Evolutionary conservation across 2,797 vertebrate species (phyloP), one percentile per base, ranked within the genome.

Genomic region (Scyliorhinus canicula): DNA sequence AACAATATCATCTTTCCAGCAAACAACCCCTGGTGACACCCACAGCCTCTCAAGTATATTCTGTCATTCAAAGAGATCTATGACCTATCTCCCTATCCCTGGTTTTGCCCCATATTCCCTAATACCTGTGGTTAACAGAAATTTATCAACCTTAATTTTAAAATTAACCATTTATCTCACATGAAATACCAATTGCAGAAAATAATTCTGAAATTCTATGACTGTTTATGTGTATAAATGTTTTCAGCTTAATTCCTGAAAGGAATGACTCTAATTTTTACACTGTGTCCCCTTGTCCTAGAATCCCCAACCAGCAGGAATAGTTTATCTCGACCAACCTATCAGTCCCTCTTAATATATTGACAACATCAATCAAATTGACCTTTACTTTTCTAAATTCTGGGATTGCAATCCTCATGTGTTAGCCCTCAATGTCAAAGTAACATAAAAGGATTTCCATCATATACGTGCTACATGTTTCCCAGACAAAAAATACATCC

Each of bases 401-500:
- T 21, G 14, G 28, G 50, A 31, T 19, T 88, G 26, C 1, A 55
- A 88, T 4, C 52, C 11, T 57, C 14, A 55, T 63, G 57, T 24
- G 24, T 44, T 16, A 65, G 2, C 11, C 40, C 57, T 52, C 31
- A 88, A 3, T 26, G n/a, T 26, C 44, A 91, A 31, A 65, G 3
- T n/a, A 65, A 91, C 11, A 3, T 3, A 91, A 44, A 91, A 4
- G 9, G n/a, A 65, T 40, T 91, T 60, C 21, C 57, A 91, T 19
- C 21, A 9, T 28, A 44, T 7, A 1, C 19, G 7, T 4, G 11
- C 44, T 40, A 65, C 88, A 91, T 44, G n/a, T 63, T 44, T 9
- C 40, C n/a, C 1, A 2, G 7, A 9, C 4, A 74, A 28, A 28
- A 77, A 65, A 74, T 52, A 67, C 52, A 5, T 95, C 97, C 96